A percentile compares a stretch with the other conserved stretches of the same genome.
Conservation (phyloP, 1,140 invertebrate species). For the Diplogasteroides magnus region DNA sequence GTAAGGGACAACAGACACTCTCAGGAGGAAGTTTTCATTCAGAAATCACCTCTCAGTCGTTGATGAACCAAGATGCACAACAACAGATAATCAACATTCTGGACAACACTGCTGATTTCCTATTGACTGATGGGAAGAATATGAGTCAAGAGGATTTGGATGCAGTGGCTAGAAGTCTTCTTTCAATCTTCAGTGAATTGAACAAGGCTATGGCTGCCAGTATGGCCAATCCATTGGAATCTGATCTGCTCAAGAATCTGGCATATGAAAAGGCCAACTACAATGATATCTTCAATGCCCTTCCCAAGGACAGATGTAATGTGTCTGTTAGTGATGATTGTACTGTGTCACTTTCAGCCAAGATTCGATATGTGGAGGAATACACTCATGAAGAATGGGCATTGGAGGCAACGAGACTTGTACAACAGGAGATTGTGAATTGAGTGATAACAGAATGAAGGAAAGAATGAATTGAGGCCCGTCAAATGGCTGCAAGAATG, state of each 20-base stretch:
- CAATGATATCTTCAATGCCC: slow-evolving; percentile 18
- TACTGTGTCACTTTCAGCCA: not conserved
- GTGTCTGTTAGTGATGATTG: not conserved
- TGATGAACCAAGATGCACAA: slow-evolving; percentile 25
- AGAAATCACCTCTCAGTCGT: slow-evolving; percentile 16
- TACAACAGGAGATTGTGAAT: slow-evolving; percentile 21
- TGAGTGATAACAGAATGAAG: not conserved
- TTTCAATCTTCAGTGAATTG: slow-evolving; percentile 12
- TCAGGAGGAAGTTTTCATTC: not conserved
- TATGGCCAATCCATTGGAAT: slow-evolving; percentile 20
- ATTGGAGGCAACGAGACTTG: slow-evolving; percentile 13
- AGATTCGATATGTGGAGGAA: slow-evolving; percentile 29
- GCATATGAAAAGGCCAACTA: slow-evolving; percentile 21
- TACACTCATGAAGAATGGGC: slow-evolving; percentile 29
- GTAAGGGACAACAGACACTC: not conserved
- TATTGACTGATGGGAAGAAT: slow-evolving; percentile 5
- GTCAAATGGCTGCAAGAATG: slow-evolving; percentile 18
- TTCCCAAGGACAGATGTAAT: slow-evolving; percentile 16
- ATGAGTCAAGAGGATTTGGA: slow-evolving; percentile 17
- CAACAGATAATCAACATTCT: slow-evolving; percentile 10
- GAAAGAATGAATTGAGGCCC: slow-evolving; percentile 9
- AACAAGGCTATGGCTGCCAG: slow-evolving; percentile 5
- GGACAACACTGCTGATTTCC: slow-evolving; percentile 12
- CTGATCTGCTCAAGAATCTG: slow-evolving; percentile 20
- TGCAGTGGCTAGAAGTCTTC: slow-evolving; percentile 10